Percentiles rank a stretch among this genome's conserved stretches.
Conservation (phyloP, 2,888 invertebrate species). For the Napeogenes sylphis region DNA sequence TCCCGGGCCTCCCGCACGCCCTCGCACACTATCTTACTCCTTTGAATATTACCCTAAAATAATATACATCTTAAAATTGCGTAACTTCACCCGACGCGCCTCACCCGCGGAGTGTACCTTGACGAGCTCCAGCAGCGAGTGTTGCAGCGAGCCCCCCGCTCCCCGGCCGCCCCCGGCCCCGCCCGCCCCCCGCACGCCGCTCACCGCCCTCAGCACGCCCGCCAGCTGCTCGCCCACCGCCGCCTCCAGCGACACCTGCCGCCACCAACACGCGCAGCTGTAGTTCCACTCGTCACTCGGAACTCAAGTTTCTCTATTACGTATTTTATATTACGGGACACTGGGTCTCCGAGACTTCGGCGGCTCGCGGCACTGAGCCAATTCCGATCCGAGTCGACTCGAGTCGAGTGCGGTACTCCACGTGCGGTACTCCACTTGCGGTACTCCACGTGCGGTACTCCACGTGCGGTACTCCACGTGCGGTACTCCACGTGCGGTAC, state of each 20-base stretch:
- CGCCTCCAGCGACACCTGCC: conserved; percentile 74
- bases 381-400: too few species aligned
- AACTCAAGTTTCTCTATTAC: too few species aligned
- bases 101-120: conserved; percentile 46
- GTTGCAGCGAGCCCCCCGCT: conserved; percentile 61
- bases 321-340: too few species aligned
- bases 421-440: too few species aligned
- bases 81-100: too few species aligned
- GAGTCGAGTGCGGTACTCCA: too few species aligned
- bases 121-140: conserved; percentile 60
- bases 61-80: neutral
- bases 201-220: conserved; percentile 58
- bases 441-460: too few species aligned
- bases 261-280: neutral
- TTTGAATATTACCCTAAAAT: conserved; percentile 93
- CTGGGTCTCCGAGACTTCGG: too few species aligned
- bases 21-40: conserved; percentile 94
- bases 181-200: conserved; percentile 58
- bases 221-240: conserved; percentile 73
- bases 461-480: too few species aligned
- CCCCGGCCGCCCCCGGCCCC: conserved; percentile 52
- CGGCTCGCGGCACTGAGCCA: too few species aligned
- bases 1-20: conserved; percentile 92
- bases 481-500: too few species aligned
- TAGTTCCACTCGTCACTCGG: too few species aligned